Conservation (phyloP, 1,140 invertebrate genomes). For the Heliothis subflexa region DNA sequence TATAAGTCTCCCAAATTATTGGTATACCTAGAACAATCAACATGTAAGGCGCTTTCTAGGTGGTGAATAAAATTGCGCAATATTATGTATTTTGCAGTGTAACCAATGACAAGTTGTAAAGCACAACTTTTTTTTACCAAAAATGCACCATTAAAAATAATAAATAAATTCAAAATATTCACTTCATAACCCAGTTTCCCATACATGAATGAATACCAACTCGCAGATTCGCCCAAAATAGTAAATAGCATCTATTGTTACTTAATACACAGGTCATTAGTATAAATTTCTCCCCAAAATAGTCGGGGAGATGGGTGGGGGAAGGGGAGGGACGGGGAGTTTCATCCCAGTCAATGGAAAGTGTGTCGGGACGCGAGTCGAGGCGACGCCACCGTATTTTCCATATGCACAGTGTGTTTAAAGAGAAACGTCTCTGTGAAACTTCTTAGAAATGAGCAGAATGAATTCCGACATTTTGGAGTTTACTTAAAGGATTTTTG, state of each 20-base stretch:
- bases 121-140: too few species aligned
- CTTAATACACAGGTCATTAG: slow-evolving; percentile 38
- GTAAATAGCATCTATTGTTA: slow-evolving; percentile 22
- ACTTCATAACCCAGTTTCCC: neutral
- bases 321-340: slow-evolving; percentile 44
- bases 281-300: slow-evolving; percentile 48
- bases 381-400: slow-evolving; percentile 51
- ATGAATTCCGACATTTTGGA: slow-evolving; percentile 17
- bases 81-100: too few species aligned
- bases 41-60: too few species aligned
- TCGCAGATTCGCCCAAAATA: slow-evolving; percentile 8
- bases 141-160: too few species aligned
- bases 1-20: too few species aligned
- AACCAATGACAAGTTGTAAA: too few species aligned
- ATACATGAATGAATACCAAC: slow-evolving; percentile 20
- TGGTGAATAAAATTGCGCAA: too few species aligned
- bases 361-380: slow-evolving; percentile 63
- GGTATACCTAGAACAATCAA: too few species aligned
- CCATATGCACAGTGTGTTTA: slow-evolving; percentile 33
- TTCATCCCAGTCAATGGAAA: slow-evolving; percentile 69
- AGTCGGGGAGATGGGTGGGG: neutral
- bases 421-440: slow-evolving; percentile 26
- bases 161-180: too few species aligned
- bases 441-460: slow-evolving; percentile 32
- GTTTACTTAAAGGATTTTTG: slow-evolving; percentile 19